phyloP scores from a whole-genome alignment of 1,140 invertebrate genomes.

The Augochlora pura region DNA sequence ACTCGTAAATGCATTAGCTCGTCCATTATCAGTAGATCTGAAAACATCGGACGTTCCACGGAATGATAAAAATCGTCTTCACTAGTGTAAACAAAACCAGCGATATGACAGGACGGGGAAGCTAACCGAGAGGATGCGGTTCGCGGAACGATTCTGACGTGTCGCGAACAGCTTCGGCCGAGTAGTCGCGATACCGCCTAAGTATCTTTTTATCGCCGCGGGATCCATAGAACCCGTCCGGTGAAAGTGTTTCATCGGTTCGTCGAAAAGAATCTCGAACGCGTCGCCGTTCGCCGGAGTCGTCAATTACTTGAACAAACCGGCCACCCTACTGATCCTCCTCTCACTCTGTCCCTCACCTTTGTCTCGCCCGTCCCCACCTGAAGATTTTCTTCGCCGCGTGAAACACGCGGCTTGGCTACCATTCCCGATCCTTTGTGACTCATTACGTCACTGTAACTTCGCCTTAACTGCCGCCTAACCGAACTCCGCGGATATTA shows the following conservation, averaged over 20 bases:
- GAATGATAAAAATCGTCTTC: not conserved
- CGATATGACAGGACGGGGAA: not conserved
- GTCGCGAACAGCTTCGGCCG: not conserved
- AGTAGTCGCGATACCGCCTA: conserved; percentile 6
- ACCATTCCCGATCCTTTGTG: conserved; percentile 5
- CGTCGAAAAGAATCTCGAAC: conserved; percentile 33
- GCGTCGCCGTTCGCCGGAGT: conserved; percentile 28
- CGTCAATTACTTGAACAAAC: conserved; percentile 49
- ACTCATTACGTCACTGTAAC: not conserved
- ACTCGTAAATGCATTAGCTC: not conserved
- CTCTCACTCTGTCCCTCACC: conserved; percentile 21
- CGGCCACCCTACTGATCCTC: conserved; percentile 1
- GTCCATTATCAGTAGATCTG: not conserved
- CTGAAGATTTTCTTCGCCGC: conserved; percentile 16
- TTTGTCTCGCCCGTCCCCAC: conserved; percentile 28
- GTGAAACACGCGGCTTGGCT: not conserved
- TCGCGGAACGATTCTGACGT: not conserved
- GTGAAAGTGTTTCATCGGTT: conserved; percentile 47
- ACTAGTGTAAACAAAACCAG: not conserved
- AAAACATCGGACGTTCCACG: not conserved
- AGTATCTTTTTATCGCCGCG: conserved; percentile 11
- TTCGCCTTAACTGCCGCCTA: not conserved
- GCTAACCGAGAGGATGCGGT: too few species aligned
- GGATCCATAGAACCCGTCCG: conserved; percentile 21
- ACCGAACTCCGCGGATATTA: not conserved